A percentile compares a stretch with the other conserved stretches of the same genome.
Conservation (phyloP, 1,140 invertebrate genomes). For the Holcopasites calliopsidis region DNA sequence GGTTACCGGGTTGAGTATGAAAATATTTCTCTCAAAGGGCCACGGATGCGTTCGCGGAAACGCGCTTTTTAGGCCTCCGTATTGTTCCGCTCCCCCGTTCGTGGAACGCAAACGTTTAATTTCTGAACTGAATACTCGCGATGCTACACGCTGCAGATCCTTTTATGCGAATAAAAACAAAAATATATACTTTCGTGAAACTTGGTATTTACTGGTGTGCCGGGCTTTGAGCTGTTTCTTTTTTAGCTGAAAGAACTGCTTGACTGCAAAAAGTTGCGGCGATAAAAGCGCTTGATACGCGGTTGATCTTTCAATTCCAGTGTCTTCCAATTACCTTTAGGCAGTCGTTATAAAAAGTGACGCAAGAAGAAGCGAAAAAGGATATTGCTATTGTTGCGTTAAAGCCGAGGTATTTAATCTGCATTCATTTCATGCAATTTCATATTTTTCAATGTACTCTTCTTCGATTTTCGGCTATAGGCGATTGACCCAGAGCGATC, state of each 20-base stretch:
- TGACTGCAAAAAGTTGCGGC: too few relatives aligned
- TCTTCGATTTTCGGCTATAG: neutral
- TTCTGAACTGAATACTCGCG: neutral
- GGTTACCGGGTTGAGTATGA: constrained; percentile 31
- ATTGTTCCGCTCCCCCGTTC: neutral
- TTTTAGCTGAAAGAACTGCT: neutral
- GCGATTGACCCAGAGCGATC: constrained; percentile 15
- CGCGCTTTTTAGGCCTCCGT: constrained; percentile 5
- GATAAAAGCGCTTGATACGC: neutral
- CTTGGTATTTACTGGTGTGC: too few relatives aligned
- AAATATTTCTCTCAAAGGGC: constrained; percentile 39
- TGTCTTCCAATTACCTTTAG: too few relatives aligned
- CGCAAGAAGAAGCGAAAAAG: neutral
- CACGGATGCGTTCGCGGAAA: constrained; percentile 23
- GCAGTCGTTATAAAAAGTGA: too few relatives aligned
- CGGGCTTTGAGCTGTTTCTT: neutral
- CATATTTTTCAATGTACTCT: too few relatives aligned
- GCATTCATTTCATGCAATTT: constrained; percentile 6
- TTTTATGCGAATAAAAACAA: neutral
- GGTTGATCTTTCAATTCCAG: neutral
- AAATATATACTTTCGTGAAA: too few relatives aligned
- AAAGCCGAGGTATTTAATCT: neutral
- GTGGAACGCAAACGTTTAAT: constrained; percentile 24
- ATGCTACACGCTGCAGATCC: constrained; percentile 15
- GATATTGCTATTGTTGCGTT: neutral